phyloP scores from a whole-genome alignment of 2,113 vertebrate species.

The Corvus moneduloides region DNA sequence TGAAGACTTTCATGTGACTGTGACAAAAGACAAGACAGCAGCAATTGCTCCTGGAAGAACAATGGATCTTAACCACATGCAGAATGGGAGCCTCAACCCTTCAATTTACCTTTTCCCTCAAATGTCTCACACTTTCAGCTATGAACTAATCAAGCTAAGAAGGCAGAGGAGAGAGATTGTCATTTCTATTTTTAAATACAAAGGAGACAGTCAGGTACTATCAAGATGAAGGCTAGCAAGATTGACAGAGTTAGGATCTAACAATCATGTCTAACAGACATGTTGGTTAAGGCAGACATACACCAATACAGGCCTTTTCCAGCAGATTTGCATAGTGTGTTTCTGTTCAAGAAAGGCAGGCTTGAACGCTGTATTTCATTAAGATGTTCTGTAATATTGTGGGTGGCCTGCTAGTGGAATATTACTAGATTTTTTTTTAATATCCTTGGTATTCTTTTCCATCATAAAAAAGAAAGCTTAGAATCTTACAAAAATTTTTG shows the following conservation, averaged over 20 bases:
- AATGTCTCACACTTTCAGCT: constrained; percentile 12
- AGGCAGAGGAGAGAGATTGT: not conserved
- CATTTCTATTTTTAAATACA: constrained; percentile 48
- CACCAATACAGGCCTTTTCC: not conserved
- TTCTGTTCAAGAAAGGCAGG: not conserved
- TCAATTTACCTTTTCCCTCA: constrained; percentile 28
- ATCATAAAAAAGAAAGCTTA: not conserved
- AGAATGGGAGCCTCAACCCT: not conserved
- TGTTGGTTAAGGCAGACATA: not conserved
- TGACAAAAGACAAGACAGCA: not conserved
- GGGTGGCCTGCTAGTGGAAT: not conserved
- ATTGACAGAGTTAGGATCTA: not conserved
- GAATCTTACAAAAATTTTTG: not conserved
- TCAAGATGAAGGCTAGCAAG: constrained; percentile 26
- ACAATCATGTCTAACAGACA: not conserved
- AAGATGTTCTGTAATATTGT: not conserved
- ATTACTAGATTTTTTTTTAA: not conserved
- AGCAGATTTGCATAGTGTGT: not conserved
- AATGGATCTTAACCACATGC: not conserved
- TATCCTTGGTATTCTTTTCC: not conserved
- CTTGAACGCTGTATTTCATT: not conserved
- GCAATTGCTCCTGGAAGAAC: not conserved
- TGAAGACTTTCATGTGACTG: not conserved
- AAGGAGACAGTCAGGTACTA: not conserved
- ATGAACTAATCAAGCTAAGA: constrained; percentile 37